Base-by-base conservation (phyloP, 2,113 vertebrate genomes). In the Cheirogaleus medius region DNA sequence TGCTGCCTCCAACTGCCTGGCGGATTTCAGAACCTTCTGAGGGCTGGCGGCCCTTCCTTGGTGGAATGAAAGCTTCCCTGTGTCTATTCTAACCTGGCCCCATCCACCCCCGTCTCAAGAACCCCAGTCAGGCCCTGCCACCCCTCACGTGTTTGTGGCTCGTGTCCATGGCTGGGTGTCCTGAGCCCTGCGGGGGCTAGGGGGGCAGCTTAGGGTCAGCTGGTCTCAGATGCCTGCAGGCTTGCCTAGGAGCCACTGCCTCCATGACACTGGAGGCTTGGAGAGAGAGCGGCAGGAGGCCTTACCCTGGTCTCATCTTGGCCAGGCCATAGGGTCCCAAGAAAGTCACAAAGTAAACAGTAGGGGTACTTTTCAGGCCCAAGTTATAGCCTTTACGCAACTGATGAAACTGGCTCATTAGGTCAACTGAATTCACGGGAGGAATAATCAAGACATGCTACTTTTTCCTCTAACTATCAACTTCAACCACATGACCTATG, bases 121-220 rank as follows among this genome's bases (percentile, higher is more conserved):
- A 60, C 13, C n/a, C 47, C n/a, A 13, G n/a, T 3, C 0, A 1
- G 76, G 39, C 27, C 68, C n/a, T 25, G 21, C 8, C 5, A 3
- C 6, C 13, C 32, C 52, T 29, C 42, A n/a, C 6, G 12, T 6
- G 20, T 56, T n/a, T 39, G 42, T 1, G 11, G 12, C 39, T 63
- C 17, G 4, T 6, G 7, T 23, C 39, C 14, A 21, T 0, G 9
- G 21, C 25, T 23, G 21, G 32, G 17, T 8, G 42, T 23, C 18
- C 64, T 14, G 3, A 29, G 4, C 39, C 18, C 60, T 29, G 4
- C n/a, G n/a, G n/a, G n/a, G n/a, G n/a, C n/a, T n/a, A n/a, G 1
- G 23, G 32, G 23, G 17, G 21, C 6, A 60, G 54, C 32, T 92
- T 23, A 21, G 82, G 23, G 5, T 9, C 5, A 0, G 3, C 23